phyloP scores from a whole-genome alignment of 2,797 vertebrate species.

The Pteropus rufus region DNA sequence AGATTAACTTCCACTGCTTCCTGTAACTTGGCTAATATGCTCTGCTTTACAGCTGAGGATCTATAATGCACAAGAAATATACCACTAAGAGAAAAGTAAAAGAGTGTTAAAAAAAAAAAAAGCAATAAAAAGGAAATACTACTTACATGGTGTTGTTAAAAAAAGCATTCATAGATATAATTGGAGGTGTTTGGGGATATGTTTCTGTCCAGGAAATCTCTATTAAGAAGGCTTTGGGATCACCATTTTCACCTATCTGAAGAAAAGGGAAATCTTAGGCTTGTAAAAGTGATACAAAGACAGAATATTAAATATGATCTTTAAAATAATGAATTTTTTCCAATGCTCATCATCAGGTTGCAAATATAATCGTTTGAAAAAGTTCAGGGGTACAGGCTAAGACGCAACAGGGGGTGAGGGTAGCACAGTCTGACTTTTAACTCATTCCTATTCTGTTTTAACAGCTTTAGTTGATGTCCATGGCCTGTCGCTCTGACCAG shows the following conservation, averaged over 20 bases:
- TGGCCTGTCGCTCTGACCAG: background rate
- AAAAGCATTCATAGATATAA: conserved; percentile 93
- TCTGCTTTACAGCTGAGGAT: conserved; percentile 87
- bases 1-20: conserved; percentile 93
- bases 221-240: conserved; percentile 94
- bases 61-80: conserved; percentile 66
- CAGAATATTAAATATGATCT: background rate
- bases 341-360: background rate
- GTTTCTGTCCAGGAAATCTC: conserved; percentile 94
- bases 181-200: conserved; percentile 93
- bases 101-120: background rate
- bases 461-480: background rate
- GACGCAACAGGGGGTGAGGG: too few species aligned
- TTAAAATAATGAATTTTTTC: background rate
- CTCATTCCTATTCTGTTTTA: background rate
- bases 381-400: background rate
- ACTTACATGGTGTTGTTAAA: conserved; percentile 98
- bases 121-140: background rate
- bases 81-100: background rate
- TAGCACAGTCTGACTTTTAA: background rate
- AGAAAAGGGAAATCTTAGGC: conserved; percentile 66
- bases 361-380: background rate
- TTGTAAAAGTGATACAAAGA: background rate
- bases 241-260: conserved; percentile 93
- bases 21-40: conserved; percentile 89